phyloP scores from a whole-genome alignment of 2,797 vertebrate species.

The Mormyrus hasselquistii region DNA sequence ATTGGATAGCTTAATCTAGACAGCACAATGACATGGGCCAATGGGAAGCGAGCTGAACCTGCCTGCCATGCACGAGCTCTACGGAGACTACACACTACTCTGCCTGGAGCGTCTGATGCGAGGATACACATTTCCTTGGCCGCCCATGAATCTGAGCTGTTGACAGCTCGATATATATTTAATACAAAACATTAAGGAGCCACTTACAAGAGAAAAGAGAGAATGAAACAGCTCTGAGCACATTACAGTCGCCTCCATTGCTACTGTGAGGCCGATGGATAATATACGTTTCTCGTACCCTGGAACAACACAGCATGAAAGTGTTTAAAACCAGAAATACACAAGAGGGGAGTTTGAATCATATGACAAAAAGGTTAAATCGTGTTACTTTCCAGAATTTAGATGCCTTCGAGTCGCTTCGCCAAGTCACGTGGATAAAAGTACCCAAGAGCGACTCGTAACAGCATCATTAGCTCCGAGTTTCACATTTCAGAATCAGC shows the following conservation, averaged over 20 bases:
- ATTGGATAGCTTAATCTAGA: not conserved
- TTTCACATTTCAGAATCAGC: conserved; percentile 1
- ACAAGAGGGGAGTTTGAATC: not conserved
- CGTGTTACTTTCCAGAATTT: not conserved
- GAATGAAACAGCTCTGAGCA: not conserved
- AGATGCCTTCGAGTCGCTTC: not conserved
- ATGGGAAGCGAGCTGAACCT: not conserved
- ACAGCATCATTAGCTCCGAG: not conserved
- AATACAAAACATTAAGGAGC: not conserved
- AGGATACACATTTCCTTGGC: not conserved
- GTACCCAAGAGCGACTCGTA: not conserved
- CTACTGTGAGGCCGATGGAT: not conserved
- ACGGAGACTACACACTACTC: not conserved
- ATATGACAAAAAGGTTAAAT: not conserved
- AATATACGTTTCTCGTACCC: not conserved
- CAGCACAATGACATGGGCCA: not conserved
- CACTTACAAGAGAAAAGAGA: not conserved
- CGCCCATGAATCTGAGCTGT: not conserved
- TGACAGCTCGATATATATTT: not conserved
- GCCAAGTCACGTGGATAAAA: not conserved
- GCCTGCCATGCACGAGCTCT: not conserved
- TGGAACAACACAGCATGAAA: not conserved
- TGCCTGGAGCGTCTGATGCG: not conserved
- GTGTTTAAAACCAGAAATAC: not conserved
- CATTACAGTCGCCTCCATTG: not conserved